These are phyloP conservation scores for Smithornis capensis DNA, from an alignment of 2,113 vertebrate species.

Conservation along the genomic window DNA sequence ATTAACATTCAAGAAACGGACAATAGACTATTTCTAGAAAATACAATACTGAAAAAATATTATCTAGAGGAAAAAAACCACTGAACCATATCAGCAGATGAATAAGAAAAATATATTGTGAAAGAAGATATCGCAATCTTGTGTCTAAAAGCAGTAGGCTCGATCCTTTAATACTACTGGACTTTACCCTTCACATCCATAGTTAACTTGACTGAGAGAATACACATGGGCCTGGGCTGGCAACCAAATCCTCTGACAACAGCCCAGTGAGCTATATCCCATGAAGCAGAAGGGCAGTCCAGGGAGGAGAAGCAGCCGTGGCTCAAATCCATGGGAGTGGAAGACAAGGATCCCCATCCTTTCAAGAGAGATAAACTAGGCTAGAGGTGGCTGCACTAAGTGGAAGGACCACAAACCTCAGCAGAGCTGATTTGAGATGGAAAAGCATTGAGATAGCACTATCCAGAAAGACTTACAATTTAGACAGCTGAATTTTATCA, in stretches of 20 bases:
- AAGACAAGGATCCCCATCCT: background rate
- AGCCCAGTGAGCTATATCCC: background rate
- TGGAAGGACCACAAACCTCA: background rate
- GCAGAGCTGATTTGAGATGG: background rate
- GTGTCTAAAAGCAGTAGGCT: background rate
- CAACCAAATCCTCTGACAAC: background rate
- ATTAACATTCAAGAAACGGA: background rate
- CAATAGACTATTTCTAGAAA: background rate
- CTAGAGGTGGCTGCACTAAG: fast-evolving
- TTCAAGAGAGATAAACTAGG: background rate
- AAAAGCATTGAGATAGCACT: background rate
- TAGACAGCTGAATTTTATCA: background rate
- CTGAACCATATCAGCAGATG: background rate
- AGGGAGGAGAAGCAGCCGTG: background rate
- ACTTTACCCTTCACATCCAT: background rate
- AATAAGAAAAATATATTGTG: background rate
- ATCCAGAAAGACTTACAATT: background rate
- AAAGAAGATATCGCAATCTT: background rate
- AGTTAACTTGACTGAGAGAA: background rate
- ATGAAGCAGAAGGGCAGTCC: background rate
- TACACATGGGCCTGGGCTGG: background rate
- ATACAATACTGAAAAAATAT: background rate
- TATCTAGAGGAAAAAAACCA: background rate
- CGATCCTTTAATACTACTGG: background rate
- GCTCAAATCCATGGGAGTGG: background rate